Evolutionary conservation across 1,140 invertebrate species (phyloP).

Genomic region (Eulimnadia texana): DNA sequence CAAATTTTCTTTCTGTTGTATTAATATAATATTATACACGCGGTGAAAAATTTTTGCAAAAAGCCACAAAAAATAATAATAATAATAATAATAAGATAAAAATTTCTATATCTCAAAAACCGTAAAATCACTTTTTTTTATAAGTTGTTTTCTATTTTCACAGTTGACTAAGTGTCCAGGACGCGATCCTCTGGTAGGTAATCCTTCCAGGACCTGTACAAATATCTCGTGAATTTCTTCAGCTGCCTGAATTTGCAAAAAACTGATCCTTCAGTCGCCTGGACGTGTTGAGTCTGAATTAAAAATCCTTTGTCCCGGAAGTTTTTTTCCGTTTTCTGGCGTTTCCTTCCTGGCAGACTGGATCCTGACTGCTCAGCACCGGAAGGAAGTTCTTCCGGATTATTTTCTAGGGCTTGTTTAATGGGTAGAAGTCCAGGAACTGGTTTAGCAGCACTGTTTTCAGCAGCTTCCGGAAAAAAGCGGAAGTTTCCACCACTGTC

Average conservation of each 20-base stretch:
- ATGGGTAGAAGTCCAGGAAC: conserved; percentile 1
- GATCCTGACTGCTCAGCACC: neutral
- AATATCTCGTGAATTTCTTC: conserved; percentile 76
- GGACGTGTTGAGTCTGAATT: conserved; percentile 80
- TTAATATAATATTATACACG: no score
- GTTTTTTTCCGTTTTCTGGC: conserved; percentile 70
- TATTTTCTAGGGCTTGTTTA: no score
- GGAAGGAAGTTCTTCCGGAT: neutral
- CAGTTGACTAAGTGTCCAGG: no score
- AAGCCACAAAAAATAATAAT: no score
- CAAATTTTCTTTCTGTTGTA: no score
- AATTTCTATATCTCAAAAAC: conserved; percentile 22
- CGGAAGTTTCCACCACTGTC: conserved; percentile 71
- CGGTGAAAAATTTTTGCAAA: no score
- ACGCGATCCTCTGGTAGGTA: conserved; percentile 63
- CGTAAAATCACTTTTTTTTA: conserved; percentile 23
- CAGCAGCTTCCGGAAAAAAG: conserved; percentile 50
- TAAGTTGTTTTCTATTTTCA: no score
- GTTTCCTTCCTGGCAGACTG: conserved; percentile 46
- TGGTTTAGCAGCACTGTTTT: neutral
- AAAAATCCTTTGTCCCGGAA: conserved; percentile 84
- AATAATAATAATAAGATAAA: no score
- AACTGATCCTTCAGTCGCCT: conserved; percentile 77
- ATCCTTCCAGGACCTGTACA: conserved; percentile 84
- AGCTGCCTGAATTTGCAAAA: conserved; percentile 86